Base-by-base conservation (phyloP, 2,797 vertebrate genomes). In the Melanogrammus aeglefinus region DNA sequence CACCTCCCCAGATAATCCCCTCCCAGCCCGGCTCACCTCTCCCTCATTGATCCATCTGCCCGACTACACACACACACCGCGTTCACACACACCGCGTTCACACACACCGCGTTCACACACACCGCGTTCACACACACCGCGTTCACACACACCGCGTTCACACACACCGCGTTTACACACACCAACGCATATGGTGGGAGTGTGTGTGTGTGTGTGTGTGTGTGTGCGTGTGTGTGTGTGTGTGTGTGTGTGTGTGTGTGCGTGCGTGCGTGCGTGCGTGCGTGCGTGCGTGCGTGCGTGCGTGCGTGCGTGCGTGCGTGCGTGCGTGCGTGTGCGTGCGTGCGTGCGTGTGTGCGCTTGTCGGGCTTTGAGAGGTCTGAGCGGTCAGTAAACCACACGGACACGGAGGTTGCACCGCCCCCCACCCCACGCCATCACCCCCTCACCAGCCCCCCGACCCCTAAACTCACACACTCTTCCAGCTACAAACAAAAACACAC, bases 1-100 rank as follows among this genome's bases (percentile, higher is more conserved):
- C 44, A 84, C 82, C 78, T 44, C 79, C 76, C 75, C 75, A 6
- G 47, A 85, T 81, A 79, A 85, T 86, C 80, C 87, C 79, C 79
- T 78, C 75, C 76, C 80, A 63, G 29, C 77, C 74, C 74, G n/a
- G 77, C 76, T 73, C 79, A 80, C 82, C 87, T 79, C 82, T 86
- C 78, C 75, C 81, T 69, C 47, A 72, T 33, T 72, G 70, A 31
- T 72, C 70, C 63, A 27, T 69, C 21, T 69, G 63, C 21, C 24
- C 63, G 2, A 21, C 63, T n/a, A n/a, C n/a, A 27, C 24, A n/a
- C n/a, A n/a, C n/a, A n/a, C n/a, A n/a, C n/a, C n/a, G n/a, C n/a
- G n/a, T n/a, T n/a, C n/a, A n/a, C n/a, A n/a, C n/a, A n/a, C n/a
- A n/a, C n/a, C n/a, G n/a, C n/a, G n/a, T n/a, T n/a, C n/a, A n/a